phyloP scores from a whole-genome alignment of 2,797 vertebrate genomes.

The Ptychobarbus kaznakovi region DNA sequence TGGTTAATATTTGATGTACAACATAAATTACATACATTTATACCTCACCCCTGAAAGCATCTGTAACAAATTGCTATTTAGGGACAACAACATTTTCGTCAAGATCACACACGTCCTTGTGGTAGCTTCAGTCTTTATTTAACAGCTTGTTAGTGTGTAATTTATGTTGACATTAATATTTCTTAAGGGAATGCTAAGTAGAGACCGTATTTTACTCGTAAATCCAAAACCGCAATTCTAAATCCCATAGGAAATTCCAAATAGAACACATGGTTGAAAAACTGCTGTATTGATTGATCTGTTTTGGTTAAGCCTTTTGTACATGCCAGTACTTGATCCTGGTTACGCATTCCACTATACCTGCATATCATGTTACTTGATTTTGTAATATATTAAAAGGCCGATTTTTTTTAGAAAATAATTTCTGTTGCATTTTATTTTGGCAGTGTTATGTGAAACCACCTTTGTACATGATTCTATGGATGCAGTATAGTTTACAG shows the following conservation, averaged over 20 bases:
- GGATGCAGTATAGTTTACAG: background rate
- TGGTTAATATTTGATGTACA: background rate
- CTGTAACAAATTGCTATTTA: background rate
- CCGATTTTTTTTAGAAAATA: background rate
- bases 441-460: background rate
- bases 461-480: background rate
- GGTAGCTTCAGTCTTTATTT: background rate
- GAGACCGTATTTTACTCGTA: background rate
- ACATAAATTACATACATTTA: background rate
- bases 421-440: background rate
- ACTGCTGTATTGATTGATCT: background rate
- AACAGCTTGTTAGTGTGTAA: background rate
- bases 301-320: background rate
- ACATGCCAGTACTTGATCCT: background rate
- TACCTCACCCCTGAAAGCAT: background rate
- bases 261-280: background rate
- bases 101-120: background rate
- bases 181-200: background rate
- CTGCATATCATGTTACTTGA: conserved; percentile 7
- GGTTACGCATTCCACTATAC: background rate
- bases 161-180: conserved; percentile 9
- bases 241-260: background rate
- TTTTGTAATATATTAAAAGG: background rate
- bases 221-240: background rate
- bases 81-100: background rate